Evolutionary conservation across 1,140 invertebrate species (phyloP).

Genomic region (Drosophila tsacasi): DNA sequence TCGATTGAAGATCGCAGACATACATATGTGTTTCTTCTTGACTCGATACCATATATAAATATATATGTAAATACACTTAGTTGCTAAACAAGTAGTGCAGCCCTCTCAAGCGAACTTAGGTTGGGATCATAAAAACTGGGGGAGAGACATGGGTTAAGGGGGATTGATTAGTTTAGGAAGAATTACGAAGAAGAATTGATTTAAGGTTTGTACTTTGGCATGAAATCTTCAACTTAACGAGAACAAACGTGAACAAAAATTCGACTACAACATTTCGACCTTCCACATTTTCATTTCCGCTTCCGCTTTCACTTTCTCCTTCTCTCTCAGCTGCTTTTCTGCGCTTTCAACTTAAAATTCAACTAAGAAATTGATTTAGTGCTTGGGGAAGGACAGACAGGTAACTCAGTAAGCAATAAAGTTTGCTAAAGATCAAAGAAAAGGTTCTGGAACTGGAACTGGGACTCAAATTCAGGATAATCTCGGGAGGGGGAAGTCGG

Average conservation of each 20-base stretch:
- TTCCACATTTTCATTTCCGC: conserved; percentile 13
- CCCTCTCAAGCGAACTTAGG: conserved; percentile 43
- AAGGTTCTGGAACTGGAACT: neutral
- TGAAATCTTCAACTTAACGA: conserved; percentile 80
- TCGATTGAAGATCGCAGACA: conserved; percentile 22
- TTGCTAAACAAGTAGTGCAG: conserved; percentile 55
- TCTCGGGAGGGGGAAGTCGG: neutral
- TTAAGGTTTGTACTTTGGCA: conserved; percentile 81
- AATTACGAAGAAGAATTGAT: conserved; percentile 80
- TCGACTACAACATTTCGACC: conserved; percentile 77
- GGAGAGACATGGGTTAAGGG: neutral
- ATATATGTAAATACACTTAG: conserved; percentile 32
- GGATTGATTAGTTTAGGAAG: conserved; percentile 52
- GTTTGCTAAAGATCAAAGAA: conserved; percentile 59
- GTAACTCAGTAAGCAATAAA: conserved; percentile 76
- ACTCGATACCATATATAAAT: conserved; percentile 8
- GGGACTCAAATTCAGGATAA: conserved; percentile 13
- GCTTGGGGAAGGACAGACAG: conserved; percentile 48
- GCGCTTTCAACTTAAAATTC: conserved; percentile 72
- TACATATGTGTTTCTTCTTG: conserved; percentile 41
- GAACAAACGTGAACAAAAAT: conserved; percentile 83
- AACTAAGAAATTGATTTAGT: conserved; percentile 83
- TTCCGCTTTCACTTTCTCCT: conserved; percentile 28
- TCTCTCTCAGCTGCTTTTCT: conserved; percentile 28
- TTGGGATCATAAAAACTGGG: conserved; percentile 18